phyloP scores from a whole-genome alignment of 2,797 vertebrate species.

The Melanogrammus aeglefinus region DNA sequence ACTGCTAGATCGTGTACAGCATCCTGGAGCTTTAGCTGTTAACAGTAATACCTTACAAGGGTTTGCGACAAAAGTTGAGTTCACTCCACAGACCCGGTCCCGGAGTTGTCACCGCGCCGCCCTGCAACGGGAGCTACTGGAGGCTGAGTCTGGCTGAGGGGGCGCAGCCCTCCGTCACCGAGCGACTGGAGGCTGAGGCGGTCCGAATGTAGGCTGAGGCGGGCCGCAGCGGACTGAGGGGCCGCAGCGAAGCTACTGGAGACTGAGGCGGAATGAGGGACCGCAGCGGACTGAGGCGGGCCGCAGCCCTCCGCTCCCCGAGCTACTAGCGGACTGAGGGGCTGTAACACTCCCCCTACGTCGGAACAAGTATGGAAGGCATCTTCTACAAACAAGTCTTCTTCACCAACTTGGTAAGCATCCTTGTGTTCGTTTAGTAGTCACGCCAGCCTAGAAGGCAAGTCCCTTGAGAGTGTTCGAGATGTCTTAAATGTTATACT shows the following conservation, averaged over 20 bases:
- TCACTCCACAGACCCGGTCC: conserved; percentile 45
- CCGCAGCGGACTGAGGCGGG: conserved; percentile 65
- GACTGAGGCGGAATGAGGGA: conserved; percentile 58
- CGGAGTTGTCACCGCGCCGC: conserved; percentile 59
- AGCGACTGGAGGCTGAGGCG: conserved; percentile 36
- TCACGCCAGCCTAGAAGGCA: conserved; percentile 20
- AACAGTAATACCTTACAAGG: conserved; percentile 11
- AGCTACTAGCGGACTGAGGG: conserved; percentile 48
- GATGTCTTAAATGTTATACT: neutral
- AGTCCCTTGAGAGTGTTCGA: neutral
- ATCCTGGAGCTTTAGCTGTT: conserved; percentile 24
- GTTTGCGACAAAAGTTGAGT: conserved; percentile 18
- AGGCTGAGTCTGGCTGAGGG: conserved; percentile 69
- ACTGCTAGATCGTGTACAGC: conserved; percentile 45
- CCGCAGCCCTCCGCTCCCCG: conserved; percentile 68
- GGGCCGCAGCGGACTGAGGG: conserved; percentile 32
- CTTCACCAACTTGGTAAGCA: conserved; percentile 18
- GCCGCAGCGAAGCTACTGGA: conserved; percentile 65
- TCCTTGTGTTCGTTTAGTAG: conserved; percentile 17
- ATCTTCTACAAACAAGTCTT: conserved; percentile 63
- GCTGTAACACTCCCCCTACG: conserved; percentile 74
- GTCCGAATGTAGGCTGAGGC: conserved; percentile 57
- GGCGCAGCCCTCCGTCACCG: conserved; percentile 52
- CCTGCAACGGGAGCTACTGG: conserved; percentile 65
- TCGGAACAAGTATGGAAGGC: conserved; percentile 80